Conservation (phyloP, 2,888 invertebrate genomes). For the Cantharis flavilabris region DNA sequence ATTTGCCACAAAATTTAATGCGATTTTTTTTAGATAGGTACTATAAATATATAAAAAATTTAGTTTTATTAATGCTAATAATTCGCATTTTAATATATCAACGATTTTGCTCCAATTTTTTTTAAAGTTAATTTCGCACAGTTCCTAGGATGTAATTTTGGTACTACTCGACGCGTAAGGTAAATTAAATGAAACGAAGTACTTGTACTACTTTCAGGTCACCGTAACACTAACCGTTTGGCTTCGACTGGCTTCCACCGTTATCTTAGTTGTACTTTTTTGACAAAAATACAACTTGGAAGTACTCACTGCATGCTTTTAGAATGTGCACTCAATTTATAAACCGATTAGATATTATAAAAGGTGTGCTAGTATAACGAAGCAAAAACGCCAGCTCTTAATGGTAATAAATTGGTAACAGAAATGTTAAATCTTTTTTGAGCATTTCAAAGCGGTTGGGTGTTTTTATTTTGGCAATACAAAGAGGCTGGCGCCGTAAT, state of each 20-base stretch:
- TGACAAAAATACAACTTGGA: neutral
- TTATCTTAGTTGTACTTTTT: neutral
- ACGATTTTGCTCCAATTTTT: neutral
- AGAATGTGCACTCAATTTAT: neutral
- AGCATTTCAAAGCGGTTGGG: neutral
- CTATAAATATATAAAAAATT: neutral
- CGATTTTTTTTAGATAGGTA: neutral
- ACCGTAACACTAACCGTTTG: slow-evolving; percentile 31
- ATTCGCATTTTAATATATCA: neutral
- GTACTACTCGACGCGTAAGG: neutral
- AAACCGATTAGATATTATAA: neutral
- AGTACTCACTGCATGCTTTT: neutral
- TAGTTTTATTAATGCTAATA: neutral
- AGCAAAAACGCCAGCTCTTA: neutral
- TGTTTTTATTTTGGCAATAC: neutral
- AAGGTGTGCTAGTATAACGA: neutral
- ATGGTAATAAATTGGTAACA: neutral
- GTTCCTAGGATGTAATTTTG: neutral
- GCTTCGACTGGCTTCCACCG: slow-evolving; percentile 5
- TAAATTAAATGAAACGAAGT: neutral
- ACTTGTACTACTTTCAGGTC: slow-evolving; percentile 31
- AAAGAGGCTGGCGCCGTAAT: neutral
- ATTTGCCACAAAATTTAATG: neutral
- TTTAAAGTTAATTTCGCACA: neutral
- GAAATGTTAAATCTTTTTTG: neutral